Evolutionary conservation across 2,113 vertebrate species (phyloP), one percentile per base, ranked within the genome.

Genomic region (Chloropsis hardwickii): DNA sequence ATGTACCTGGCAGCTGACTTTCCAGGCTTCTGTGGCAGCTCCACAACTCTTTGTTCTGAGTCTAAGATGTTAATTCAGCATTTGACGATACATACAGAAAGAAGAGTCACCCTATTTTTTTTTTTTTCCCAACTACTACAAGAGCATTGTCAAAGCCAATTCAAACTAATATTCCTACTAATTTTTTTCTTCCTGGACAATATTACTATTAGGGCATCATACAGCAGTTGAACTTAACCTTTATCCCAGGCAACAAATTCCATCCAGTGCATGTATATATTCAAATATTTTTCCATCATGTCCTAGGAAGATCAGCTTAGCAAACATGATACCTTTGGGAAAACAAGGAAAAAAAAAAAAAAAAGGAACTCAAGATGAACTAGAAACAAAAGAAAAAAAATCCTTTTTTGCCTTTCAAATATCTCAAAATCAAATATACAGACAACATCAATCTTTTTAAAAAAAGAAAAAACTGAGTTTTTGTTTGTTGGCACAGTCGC

Each of bases 111-210:
- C 7, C 1, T 4, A 11, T 27, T 45, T 39, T 60, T 21, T 4
- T 13, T 21, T 20, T n/a, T 1, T 4, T 0, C 1, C 13, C 9
- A 2, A 17, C 5, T n/a, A 22, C 3, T 40, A 13, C 16, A 24
- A 48, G 15, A 80, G 7, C 29, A 31, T 37, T 64, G 29, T 76
- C 37, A 85, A 76, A 90, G 28, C 29, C 76, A 79, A 33, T 20
- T 81, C 27, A 37, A 65, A 88, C 23, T 47, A 56, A 39, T 51
- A 50, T 37, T 81, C 79, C 35, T 84, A 33, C 62, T 69, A 51
- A 2, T 37, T 79, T 71, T 85, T 66, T 20, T 35, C 18, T 85
- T 81, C 5, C 27, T 85, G 61, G 48, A 39, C 35, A 71, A 24
- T 58, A 47, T 79, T 86, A 57, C 2, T 71, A 16, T 77, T 37